Percentiles rank a stretch among this genome's conserved stretches.
These are phyloP conservation scores for Mechanitis messenoides DNA, from an alignment of 2,888 invertebrate genomes.

Conservation along the genomic window DNA sequence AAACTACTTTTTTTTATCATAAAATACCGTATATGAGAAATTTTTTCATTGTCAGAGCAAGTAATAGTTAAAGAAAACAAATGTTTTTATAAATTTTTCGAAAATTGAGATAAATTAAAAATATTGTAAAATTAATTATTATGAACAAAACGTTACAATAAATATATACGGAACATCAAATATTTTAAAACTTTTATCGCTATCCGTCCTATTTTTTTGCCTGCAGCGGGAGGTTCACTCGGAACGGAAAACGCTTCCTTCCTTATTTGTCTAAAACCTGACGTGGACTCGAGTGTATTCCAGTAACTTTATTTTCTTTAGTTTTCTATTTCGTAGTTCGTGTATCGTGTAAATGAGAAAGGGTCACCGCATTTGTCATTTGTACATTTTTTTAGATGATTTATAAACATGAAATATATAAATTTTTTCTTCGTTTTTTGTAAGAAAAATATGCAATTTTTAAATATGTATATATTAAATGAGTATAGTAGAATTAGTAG, in stretches of 20 bases:
- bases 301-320: conserved; percentile 56
- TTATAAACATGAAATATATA: conserved; percentile 29
- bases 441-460: too few relatives aligned
- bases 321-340: conserved; percentile 54
- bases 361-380: conserved; percentile 54
- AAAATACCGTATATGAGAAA: too few relatives aligned
- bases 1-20: too few relatives aligned
- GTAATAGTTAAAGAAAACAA: too few relatives aligned
- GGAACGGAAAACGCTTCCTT: conserved; percentile 56
- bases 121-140: too few relatives aligned
- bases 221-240: conserved; percentile 27
- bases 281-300: conserved; percentile 48
- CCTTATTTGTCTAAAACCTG: conserved; percentile 66
- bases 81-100: too few relatives aligned
- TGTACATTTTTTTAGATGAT: conserved; percentile 40
- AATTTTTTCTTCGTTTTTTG: too few relatives aligned
- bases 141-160: too few relatives aligned
- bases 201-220: conserved; percentile 17
- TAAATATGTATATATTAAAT: too few relatives aligned
- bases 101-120: too few relatives aligned
- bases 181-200: conserved; percentile 5
- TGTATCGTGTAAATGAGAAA: conserved; percentile 57
- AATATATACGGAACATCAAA: conserved; percentile 15
- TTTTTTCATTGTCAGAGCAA: too few relatives aligned
- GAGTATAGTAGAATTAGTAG: too few relatives aligned